phyloP scores from a whole-genome alignment of 2,797 vertebrate species.

The Cossypha polioptera region DNA sequence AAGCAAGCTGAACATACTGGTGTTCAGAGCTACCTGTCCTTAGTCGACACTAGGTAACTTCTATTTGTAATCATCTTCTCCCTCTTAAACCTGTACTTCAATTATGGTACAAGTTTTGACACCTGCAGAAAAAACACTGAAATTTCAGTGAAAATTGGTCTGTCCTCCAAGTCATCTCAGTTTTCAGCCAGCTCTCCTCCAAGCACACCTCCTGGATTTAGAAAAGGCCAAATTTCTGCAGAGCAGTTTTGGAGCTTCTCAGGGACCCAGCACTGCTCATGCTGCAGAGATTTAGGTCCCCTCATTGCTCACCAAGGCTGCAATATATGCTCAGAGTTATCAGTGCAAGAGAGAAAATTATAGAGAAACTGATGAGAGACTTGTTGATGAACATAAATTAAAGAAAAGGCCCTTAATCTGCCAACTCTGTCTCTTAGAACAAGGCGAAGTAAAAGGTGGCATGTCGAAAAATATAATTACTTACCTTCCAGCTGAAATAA shows the following conservation, averaged over 20 bases:
- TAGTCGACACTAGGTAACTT: not conserved
- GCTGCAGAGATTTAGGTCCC: not conserved
- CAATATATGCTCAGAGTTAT: not conserved
- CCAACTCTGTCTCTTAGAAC: not conserved
- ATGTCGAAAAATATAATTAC: not conserved
- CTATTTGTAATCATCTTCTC: not conserved
- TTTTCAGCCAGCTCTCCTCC: not conserved
- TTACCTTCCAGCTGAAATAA: slow-evolving; percentile 47
- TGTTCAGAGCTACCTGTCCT: not conserved
- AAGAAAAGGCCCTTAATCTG: not conserved
- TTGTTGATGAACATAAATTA: slow-evolving; percentile 8
- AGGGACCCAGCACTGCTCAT: too few relatives aligned
- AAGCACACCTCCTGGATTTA: rapidly evolving
- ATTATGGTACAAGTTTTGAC: not conserved
- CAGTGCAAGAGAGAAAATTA: not conserved
- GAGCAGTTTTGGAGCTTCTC: not conserved
- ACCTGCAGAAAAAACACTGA: not conserved
- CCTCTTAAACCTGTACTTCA: not conserved
- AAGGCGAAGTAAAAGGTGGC: not conserved
- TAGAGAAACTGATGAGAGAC: not conserved
- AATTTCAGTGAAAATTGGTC: not conserved
- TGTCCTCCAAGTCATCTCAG: not conserved
- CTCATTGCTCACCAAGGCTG: not conserved
- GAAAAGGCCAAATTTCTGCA: not conserved
- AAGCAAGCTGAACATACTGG: not conserved